Base-by-base conservation (phyloP, 35 echinoderm and acorn worm genomes). In the Anneissia japonica region DNA sequence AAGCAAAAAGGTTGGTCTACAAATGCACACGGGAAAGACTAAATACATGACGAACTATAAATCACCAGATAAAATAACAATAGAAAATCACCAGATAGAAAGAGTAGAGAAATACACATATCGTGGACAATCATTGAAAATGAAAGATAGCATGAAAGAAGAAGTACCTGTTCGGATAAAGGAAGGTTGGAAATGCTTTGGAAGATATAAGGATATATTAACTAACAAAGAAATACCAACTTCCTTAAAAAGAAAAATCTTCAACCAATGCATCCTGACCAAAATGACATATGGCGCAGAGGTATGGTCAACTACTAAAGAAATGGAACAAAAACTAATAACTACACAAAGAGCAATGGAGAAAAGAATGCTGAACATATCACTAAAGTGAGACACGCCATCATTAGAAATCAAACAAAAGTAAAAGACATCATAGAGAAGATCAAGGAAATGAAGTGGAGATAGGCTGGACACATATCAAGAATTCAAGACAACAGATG, bases 91-190 rank as follows among this genome's bases (percentile, higher is more conserved):
- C 6, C 29, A 7, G 4, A 5, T 76, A 4, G 74, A n/a, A n/a
- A 7, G 34, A 32, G 74, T 76, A 32, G 26, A 26, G 4, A 26
- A 26, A n/a, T 76, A 76, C 26, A n/a, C 4, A 32, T 76, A 76
- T 76, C 74, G 29, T 76, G 74, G 74, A 4, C 74, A 76, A 76
- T 30, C 74, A n/a, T 4, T 76, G 74, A 76, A 80, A 34, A 80
- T 80, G 78, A 36, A 80, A 36, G 78, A 80, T 36, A 80, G 2
- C 78, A 80, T 36, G 11, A 80, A 80, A 34, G 78, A 80, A 80
- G 78, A 76, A 4, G 78, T 80, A 7, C 11, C 37, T 10, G 6
- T 80, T 9, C 32, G 78, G 36, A 80, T 80, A 3, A 80, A 80
- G 26, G 78, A 19, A 80, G 78, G 78, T 3, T 80, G 78, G 11